Conservation (phyloP, 1,140 invertebrate species). For the Drosophila subobscura region DNA sequence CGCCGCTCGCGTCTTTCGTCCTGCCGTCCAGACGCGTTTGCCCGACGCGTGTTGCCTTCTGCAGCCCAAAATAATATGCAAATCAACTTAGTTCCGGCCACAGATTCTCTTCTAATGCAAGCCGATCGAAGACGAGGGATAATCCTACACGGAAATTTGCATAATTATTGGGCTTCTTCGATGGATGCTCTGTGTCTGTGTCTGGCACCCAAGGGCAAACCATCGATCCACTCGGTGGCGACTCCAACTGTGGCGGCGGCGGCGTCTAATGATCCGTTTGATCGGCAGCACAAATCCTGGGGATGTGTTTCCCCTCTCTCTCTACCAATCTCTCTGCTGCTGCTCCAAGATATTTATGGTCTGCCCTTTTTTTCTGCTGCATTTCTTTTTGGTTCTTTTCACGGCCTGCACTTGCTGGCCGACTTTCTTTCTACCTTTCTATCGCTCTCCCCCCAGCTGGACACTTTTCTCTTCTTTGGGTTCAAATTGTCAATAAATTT, state of each 20-base stretch:
- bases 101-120: slow-evolving; percentile 74
- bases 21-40: slow-evolving; percentile 7
- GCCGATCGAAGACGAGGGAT: slow-evolving; percentile 53
- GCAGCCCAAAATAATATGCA: slow-evolving; percentile 64
- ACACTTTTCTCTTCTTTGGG: slow-evolving; percentile 59
- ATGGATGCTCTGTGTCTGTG: slow-evolving; percentile 41
- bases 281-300: slow-evolving; percentile 46
- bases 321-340: too few relatives aligned
- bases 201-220: slow-evolving; percentile 58
- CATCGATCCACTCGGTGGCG: slow-evolving; percentile 35
- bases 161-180: slow-evolving; percentile 70
- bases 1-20: too few relatives aligned
- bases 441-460: slow-evolving; percentile 71
- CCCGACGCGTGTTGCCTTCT: slow-evolving; percentile 71
- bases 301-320: not conserved
- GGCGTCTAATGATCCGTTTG: slow-evolving; percentile 77
- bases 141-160: slow-evolving; percentile 70
- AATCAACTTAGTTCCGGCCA: slow-evolving; percentile 74
- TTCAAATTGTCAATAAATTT: slow-evolving; percentile 76
- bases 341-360: slow-evolving; percentile 63
- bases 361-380: slow-evolving; percentile 47
- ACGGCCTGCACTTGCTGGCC: slow-evolving; percentile 19
- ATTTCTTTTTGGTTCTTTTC: slow-evolving; percentile 29
- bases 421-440: slow-evolving; percentile 43
- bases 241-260: slow-evolving; percentile 41